phyloP scores from a whole-genome alignment of 2,113 vertebrate species.

The Eudorcas thomsonii region DNA sequence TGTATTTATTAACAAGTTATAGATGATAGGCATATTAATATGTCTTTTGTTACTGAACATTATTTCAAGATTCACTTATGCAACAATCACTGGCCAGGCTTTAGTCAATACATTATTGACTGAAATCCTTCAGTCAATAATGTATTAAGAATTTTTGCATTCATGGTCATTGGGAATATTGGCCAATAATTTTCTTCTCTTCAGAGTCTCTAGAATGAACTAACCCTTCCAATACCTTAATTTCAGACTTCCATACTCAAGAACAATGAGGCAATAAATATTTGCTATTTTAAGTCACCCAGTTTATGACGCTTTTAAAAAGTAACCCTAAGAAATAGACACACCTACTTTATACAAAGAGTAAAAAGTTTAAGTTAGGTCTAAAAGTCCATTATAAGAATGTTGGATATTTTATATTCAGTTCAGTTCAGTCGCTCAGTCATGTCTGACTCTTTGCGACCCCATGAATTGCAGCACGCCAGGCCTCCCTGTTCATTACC shows the following conservation, averaged over 20 bases:
- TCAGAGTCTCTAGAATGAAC: neutral
- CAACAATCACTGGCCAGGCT: neutral
- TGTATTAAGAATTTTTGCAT: neutral
- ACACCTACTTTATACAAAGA: neutral
- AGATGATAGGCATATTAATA: neutral
- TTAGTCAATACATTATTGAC: neutral
- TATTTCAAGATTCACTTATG: neutral
- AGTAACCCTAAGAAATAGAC: neutral
- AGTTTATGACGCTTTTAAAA: neutral
- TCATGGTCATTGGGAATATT: neutral
- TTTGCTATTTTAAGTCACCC: neutral
- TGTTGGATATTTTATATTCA: neutral
- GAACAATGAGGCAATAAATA: neutral
- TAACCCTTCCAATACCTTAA: neutral
- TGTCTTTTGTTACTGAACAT: neutral
- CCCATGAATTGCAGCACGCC: too few relatives aligned
- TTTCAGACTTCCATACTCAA: neutral
- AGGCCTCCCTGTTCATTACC: too few relatives aligned
- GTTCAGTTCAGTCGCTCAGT: too few relatives aligned
- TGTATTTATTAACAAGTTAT: neutral
- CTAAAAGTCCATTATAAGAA: neutral
- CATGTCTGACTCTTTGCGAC: too few relatives aligned
- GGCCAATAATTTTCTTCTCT: neutral
- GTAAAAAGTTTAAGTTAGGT: neutral
- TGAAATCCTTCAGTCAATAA: neutral